Evolutionary conservation across 1,140 invertebrate genomes (phyloP).

Genomic region (Anoplophora glabripennis): DNA sequence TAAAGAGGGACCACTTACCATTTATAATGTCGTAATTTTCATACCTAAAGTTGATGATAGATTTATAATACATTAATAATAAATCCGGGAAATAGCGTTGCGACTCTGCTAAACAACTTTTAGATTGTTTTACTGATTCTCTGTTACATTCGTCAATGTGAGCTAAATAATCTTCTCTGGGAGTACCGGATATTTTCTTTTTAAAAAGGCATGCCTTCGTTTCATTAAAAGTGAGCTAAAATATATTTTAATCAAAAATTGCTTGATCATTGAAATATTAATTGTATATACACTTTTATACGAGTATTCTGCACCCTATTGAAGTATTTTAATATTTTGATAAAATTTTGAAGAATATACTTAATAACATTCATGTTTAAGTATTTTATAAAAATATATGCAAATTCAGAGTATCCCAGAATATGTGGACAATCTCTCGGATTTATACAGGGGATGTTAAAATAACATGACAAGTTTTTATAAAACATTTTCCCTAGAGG

Average conservation of each 20-base stretch:
- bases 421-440: too few relatives aligned
- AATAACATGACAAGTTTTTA: too few relatives aligned
- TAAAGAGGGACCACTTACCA: neutral
- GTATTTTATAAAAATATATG: too few relatives aligned
- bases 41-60: slow-evolving; percentile 13
- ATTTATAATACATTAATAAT: slow-evolving; percentile 2
- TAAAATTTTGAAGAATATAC: too few relatives aligned
- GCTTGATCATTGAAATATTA: too few relatives aligned
- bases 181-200: neutral
- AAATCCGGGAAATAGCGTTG: slow-evolving; percentile 25
- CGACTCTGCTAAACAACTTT: slow-evolving; percentile 8
- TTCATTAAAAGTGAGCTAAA: neutral
- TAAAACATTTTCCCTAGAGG: too few relatives aligned
- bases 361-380: too few relatives aligned
- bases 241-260: neutral
- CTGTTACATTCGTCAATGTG: slow-evolving; percentile 8
- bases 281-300: too few relatives aligned
- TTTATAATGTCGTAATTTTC: slow-evolving; percentile 12
- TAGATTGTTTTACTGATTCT: slow-evolving; percentile 8
- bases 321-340: too few relatives aligned
- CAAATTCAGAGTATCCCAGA: too few relatives aligned
- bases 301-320: too few relatives aligned
- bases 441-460: too few relatives aligned
- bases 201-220: neutral
- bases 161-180: slow-evolving; percentile 3